Conservation (phyloP, 2,888 invertebrate species). For the Melieria picta region DNA sequence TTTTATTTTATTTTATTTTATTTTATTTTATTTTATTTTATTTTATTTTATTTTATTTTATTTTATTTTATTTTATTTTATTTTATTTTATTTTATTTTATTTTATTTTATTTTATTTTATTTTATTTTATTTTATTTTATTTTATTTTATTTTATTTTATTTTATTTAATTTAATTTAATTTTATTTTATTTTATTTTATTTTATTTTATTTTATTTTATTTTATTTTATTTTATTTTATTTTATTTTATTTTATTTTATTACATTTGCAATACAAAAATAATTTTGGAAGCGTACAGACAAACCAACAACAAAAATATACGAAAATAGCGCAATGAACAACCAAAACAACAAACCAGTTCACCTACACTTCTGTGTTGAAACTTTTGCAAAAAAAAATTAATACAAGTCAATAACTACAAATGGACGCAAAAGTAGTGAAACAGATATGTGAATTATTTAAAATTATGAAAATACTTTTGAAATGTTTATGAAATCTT, state of each 20-base stretch:
- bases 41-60: background rate
- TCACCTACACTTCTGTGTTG: no score
- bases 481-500: no score
- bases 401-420: no score
- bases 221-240: background rate
- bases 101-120: background rate
- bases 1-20: background rate
- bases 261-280: background rate
- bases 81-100: background rate
- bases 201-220: background rate
- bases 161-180: background rate
- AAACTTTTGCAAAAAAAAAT: no score
- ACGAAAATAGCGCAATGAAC: conserved; percentile 9
- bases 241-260: background rate
- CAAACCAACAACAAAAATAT: background rate
- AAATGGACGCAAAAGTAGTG: no score
- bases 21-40: background rate
- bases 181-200: background rate
- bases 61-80: background rate
- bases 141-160: background rate
- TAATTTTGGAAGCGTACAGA: background rate
- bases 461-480: no score
- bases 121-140: background rate
- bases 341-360: background rate
- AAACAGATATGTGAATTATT: no score